These are phyloP conservation scores for Liodrosophila aerea DNA, from an alignment of 2,888 invertebrate species.

Conservation along the genomic window DNA sequence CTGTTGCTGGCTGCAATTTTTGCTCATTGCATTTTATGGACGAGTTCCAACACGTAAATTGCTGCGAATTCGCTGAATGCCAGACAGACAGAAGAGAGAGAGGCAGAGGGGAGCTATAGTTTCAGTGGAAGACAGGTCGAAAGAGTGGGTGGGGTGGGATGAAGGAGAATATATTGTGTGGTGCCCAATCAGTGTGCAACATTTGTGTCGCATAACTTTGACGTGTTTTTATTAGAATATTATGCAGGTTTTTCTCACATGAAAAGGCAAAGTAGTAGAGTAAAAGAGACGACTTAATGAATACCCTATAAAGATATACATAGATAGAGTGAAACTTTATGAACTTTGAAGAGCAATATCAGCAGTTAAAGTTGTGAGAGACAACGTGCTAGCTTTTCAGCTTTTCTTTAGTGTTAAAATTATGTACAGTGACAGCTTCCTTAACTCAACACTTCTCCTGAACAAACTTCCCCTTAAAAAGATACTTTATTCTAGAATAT, in stretches of 20 bases:
- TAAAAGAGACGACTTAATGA: background rate
- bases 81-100: constrained; percentile 3
- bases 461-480: no score
- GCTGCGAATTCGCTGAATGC: constrained; percentile 21
- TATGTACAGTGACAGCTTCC: no score
- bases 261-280: background rate
- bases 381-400: no score
- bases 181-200: constrained; percentile 52
- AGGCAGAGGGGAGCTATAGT: no score
- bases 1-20: constrained; percentile 42
- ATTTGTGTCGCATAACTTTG: constrained; percentile 69
- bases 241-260: constrained; percentile 37
- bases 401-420: no score
- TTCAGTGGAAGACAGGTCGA: background rate
- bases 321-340: no score
- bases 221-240: constrained; percentile 50
- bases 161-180: no score
- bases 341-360: no score
- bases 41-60: constrained; percentile 56
- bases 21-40: constrained; percentile 53
- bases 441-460: no score
- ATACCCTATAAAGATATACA: no score
- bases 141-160: background rate
- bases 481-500: no score
- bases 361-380: no score